Conservation (phyloP, 2,888 invertebrate species). For the Deroplatys truncata region DNA sequence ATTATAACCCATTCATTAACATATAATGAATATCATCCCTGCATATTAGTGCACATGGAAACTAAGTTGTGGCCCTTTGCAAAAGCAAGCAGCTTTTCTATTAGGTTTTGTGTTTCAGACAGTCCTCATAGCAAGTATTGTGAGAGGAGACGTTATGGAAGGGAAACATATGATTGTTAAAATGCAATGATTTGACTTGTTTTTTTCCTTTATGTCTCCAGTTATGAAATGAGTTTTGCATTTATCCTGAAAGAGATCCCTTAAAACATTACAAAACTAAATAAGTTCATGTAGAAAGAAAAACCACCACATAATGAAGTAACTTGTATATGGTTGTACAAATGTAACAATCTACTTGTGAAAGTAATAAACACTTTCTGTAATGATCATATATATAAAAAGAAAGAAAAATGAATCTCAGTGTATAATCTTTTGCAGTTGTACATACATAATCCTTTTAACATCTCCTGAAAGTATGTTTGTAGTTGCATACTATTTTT, state of each 20-base stretch:
- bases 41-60: too few species aligned
- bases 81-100: slow-evolving; percentile 17
- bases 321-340: slow-evolving; percentile 50
- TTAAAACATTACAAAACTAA: slow-evolving; percentile 18
- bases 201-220: not conserved
- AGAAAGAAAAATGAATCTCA: not conserved
- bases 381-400: slow-evolving; percentile 25
- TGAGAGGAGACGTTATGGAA: not conserved
- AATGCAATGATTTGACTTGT: not conserved
- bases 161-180: not conserved
- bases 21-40: too few species aligned
- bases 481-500: not conserved
- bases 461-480: not conserved
- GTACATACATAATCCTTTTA: not conserved
- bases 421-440: not conserved
- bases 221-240: not conserved
- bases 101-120: not conserved
- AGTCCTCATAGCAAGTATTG: not conserved
- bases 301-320: slow-evolving; percentile 29
- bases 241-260: not conserved
- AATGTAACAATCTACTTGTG: slow-evolving; percentile 47
- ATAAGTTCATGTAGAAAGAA: slow-evolving; percentile 27
- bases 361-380: slow-evolving; percentile 34
- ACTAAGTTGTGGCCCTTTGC: not conserved
- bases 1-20: too few species aligned